Conservation (phyloP, 2,888 invertebrate genomes). For the Drosophila testacea region DNA sequence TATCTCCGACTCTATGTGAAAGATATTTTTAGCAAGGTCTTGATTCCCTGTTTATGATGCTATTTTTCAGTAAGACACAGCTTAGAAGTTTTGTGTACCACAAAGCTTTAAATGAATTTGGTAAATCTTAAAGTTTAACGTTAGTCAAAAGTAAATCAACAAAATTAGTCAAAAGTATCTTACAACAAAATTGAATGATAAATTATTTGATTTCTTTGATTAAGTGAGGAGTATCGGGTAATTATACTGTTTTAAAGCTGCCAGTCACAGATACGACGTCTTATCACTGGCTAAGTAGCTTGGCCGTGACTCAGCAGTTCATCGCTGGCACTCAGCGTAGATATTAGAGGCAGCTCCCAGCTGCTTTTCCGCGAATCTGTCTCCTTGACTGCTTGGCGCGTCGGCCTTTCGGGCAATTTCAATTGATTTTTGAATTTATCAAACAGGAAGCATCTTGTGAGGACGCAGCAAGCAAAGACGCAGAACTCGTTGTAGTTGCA, state of each 20-base stretch:
- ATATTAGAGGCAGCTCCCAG: slow-evolving; percentile 65
- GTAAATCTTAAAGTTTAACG: too few relatives aligned
- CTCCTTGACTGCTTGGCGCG: slow-evolving; percentile 56
- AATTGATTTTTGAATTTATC: slow-evolving; percentile 78
- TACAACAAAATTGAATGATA: neutral
- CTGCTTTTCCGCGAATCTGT: slow-evolving; percentile 75
- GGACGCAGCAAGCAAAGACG: slow-evolving; percentile 43
- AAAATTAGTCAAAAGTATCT: neutral
- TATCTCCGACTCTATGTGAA: neutral
- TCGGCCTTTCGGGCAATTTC: slow-evolving; percentile 75
- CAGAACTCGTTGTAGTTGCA: slow-evolving; percentile 59
- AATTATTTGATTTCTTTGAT: neutral
- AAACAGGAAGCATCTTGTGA: slow-evolving; percentile 74
- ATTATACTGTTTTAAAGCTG: neutral
- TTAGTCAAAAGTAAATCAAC: neutral
- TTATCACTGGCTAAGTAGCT: slow-evolving; percentile 12
- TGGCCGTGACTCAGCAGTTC: slow-evolving; percentile 20
- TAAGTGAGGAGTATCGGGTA: neutral
- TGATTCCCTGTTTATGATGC: neutral
- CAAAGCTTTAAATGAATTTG: neutral
- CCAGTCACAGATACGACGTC: neutral
- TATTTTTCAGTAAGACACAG: too few relatives aligned
- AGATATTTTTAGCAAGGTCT: neutral
- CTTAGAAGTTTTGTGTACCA: neutral
- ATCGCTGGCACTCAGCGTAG: slow-evolving; percentile 6